These are phyloP conservation scores for Pyxicephalus adspersus DNA, from an alignment of 2,113 vertebrate genomes.

Conservation along the genomic window DNA sequence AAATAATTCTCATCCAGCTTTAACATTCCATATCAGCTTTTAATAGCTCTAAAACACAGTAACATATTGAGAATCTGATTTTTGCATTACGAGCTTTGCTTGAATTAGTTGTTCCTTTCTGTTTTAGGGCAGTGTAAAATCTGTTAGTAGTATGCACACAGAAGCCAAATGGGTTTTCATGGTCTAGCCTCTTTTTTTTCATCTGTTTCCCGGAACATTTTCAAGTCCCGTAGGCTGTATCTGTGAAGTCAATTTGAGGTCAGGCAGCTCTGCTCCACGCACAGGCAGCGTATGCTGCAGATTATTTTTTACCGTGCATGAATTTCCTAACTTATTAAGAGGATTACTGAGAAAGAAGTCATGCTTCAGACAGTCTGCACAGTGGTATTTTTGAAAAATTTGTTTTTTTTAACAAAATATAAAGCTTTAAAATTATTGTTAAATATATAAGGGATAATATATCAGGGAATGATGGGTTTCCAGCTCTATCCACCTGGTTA, in stretches of 20 bases:
- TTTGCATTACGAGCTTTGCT: neutral
- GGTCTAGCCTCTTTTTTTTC: slow-evolving; percentile 42
- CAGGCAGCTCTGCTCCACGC: slow-evolving; percentile 56
- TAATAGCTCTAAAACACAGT: neutral
- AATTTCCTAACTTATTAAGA: slow-evolving; percentile 37
- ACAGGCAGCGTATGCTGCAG: slow-evolving; percentile 49
- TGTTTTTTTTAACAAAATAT: no score
- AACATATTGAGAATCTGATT: slow-evolving; percentile 4
- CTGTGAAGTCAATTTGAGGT: slow-evolving; percentile 65
- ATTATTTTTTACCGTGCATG: slow-evolving; percentile 41
- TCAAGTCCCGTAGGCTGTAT: slow-evolving; percentile 64
- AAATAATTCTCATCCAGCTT: neutral
- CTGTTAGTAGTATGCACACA: slow-evolving; percentile 25
- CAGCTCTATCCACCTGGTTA: no score
- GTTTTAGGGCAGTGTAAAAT: slow-evolving; percentile 45
- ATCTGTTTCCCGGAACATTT: slow-evolving; percentile 57
- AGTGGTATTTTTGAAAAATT: neutral
- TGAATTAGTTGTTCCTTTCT: slow-evolving; percentile 29
- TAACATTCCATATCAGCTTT: neutral
- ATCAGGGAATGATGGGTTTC: no score
- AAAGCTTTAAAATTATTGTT: no score
- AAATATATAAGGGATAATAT: no score
- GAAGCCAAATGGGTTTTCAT: slow-evolving; percentile 48
- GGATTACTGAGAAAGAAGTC: slow-evolving; percentile 25
- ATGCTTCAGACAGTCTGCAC: slow-evolving; percentile 8